These are phyloP conservation scores for Bucorvus abyssinicus DNA, from an alignment of 2,797 vertebrate species.

Conservation along the genomic window DNA sequence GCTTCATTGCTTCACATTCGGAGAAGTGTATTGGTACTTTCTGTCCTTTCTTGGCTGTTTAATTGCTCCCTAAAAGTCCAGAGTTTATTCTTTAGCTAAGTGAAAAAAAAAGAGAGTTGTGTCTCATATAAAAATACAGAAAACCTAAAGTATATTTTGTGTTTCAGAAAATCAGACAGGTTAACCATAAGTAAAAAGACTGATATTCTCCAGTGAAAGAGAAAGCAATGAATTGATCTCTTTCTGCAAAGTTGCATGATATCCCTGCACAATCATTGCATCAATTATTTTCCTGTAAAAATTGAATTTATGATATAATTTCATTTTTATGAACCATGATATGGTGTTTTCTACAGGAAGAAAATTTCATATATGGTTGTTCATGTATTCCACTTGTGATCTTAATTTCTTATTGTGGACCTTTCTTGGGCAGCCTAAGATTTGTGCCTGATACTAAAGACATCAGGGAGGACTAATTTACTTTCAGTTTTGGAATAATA, in stretches of 20 bases:
- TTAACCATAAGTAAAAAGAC: background rate
- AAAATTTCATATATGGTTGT: background rate
- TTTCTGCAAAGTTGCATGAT: background rate
- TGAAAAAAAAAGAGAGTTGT: background rate
- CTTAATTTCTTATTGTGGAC: background rate
- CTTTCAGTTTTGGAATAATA: background rate
- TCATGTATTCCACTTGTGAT: background rate
- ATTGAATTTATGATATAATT: background rate
- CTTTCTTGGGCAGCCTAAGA: background rate
- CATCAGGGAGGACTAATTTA: background rate
- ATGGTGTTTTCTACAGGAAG: background rate
- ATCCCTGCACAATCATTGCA: accelerated
- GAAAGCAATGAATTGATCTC: background rate
- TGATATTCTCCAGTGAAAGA: background rate
- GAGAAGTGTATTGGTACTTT: background rate
- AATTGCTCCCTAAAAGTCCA: background rate
- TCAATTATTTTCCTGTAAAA: background rate
- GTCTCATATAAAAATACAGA: background rate
- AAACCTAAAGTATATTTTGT: background rate
- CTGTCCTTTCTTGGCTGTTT: background rate
- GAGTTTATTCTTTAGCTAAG: background rate
- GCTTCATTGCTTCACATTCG: background rate
- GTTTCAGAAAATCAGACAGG: background rate
- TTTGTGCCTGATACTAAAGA: background rate
- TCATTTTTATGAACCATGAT: background rate